Evolutionary conservation across 1,140 invertebrate species (phyloP), one percentile per base, ranked within the genome.

Genomic region (Phortica variegata): DNA sequence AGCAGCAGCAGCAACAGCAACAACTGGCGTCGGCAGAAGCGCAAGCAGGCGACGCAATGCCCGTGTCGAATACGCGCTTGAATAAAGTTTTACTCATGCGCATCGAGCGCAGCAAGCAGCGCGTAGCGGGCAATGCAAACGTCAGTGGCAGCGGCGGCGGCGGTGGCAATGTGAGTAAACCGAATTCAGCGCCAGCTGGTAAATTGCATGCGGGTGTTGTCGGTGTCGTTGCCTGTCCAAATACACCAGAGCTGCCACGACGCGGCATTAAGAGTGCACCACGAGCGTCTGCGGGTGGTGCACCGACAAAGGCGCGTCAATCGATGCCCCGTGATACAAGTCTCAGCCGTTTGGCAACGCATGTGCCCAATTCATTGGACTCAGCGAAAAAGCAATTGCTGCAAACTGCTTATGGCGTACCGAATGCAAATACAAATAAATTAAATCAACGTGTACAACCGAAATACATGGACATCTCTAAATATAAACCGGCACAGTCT

Each of bases 401-500:
- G 23, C 72, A 75, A 46, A 75, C 72, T 4, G 72, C 55, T 40
- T 71, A 42, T 46, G 65, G 60, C 1, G 49, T 55, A 32, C 32
- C 42, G 43, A 16, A 47, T 50, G 17, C 38, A 63, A 74, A 48
- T 63, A 73, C 37, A 62, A 71, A 13, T 58, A 74, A 40, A 63
- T 60, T 19, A 70, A 65, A 33, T 63, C 34, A 45, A 37, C 60
- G 62, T 0, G 72, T 75, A 31, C 66, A 71, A 37, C 72, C 74
- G 9, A 76, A 80, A 20, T 83, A 83, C 51, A 56, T 83, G 23
- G 81, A 83, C 63, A 83, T 83, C 46, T 82, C 81, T 33, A 81
- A 81, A 56, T 83, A 81, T 60, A 82, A 82, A 65, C 74, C 61
- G 29, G 77, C 77, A 2, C 74, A 78, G 20, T 65, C 61, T 0